A percentile compares a stretch with the other conserved stretches of the same genome.
Conservation (phyloP, 2,113 vertebrate species). For the Fregata magnificens region DNA sequence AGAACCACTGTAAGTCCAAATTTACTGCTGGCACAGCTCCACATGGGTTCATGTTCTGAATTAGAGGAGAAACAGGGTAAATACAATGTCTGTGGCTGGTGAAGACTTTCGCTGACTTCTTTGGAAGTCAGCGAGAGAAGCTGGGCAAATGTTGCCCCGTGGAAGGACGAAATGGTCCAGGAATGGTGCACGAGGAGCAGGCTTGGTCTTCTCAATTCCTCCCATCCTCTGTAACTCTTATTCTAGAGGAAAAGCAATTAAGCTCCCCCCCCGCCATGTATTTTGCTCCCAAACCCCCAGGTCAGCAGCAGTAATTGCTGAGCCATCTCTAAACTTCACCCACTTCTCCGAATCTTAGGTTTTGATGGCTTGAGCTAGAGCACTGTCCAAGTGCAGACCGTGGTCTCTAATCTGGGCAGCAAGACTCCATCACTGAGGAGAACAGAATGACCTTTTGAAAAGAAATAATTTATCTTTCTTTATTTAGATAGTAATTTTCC, state of each 20-base stretch:
- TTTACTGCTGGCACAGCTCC: neutral
- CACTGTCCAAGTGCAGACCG: neutral
- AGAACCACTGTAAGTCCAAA: neutral
- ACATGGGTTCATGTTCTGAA: neutral
- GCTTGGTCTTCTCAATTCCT: neutral
- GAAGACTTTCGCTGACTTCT: neutral
- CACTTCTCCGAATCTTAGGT: neutral
- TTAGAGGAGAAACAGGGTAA: neutral
- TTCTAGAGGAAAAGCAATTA: neutral
- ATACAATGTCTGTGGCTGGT: neutral
- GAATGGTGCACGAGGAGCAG: rapidly evolving
- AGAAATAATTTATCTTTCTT: neutral
- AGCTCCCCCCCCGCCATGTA: rapidly evolving
- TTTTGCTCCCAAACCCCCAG: neutral
- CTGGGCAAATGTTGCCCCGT: neutral
- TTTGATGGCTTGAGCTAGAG: neutral
- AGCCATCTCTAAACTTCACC: neutral
- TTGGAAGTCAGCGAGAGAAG: neutral
- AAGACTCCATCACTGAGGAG: neutral
- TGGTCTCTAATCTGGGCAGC: neutral
- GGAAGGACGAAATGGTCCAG: neutral
- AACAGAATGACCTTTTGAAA: neutral
- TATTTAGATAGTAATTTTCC: neutral
- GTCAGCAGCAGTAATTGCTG: neutral
- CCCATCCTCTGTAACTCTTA: neutral